Base-by-base conservation (phyloP, 2,113 vertebrate genomes). In the Chionomys nivalis region DNA sequence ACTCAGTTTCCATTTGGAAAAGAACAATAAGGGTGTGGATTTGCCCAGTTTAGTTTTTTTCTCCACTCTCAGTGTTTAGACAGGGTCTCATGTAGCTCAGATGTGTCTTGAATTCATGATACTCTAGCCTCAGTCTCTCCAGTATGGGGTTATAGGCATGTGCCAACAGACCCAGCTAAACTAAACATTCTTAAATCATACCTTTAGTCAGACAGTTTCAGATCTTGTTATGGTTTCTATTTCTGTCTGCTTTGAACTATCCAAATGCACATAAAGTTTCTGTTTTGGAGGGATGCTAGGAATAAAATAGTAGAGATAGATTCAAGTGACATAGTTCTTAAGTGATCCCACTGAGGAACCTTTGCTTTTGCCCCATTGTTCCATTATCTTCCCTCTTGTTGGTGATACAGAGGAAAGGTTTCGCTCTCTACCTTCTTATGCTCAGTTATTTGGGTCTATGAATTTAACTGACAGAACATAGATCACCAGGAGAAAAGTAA, bases 1-100 rank as follows among this genome's bases (percentile, higher is more conserved):
- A 28, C 36, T 78, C 85, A 52, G 47, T 96, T 93, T 94, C 7
- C 49, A 63, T 95, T 86, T 90, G 58, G 83, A 93, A 94, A 96
- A 93, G 63, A 83, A 49, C 31, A 93, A 87, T 31, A 11, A 36
- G 86, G 72, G 26, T 83, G 49, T 26, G 21, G 66, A 13, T n/a
- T 88, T 96, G 14, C 39, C 31, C 49, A 70, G n/a, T 90, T 95
- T 77, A 76, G 82, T 91, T 47, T 66, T 2, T 16, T 17, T 31
- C 16, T 14, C 7, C 47, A 1, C 10, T 39, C 12, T 63, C 36
- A 55, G 33, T 12, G 26, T 85, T 85, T 61, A 82, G 36, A 42
- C 52, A 39, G 49, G 77, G 13, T 26, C 24, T 82, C 55, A 24
- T 39, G 79, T 82, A 82, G 55, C 23, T n/a, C 55, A 82, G 26